Evolutionary conservation across 1,140 invertebrate genomes (phyloP), one percentile per base, ranked within the genome.

Genomic region (Trissolcus basalis): DNA sequence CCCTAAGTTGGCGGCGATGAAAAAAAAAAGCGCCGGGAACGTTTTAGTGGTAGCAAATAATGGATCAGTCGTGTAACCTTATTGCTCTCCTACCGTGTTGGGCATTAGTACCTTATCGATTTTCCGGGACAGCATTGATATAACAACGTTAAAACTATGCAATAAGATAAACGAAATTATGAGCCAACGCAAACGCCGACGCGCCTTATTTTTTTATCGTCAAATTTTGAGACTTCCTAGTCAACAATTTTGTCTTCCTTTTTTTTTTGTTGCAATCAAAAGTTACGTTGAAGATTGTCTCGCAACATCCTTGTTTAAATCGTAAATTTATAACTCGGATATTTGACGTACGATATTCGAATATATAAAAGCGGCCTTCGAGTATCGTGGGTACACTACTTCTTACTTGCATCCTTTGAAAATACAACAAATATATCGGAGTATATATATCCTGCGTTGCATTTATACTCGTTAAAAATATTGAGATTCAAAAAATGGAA

Each of bases 1-100:
- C 64, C 69, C 69, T 27, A 69, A 64, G 69, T 65, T 13, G 35
- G 13, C 32, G 53, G 44, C 51, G 69, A 60, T 72, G 58, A 64
- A 78, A 78, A 78, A 73, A 72, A 55, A 43, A 41, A 77, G 71
- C 72, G 68, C 67, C 58, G 48, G 47, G 49, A 73, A 71, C 70
- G 55, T 78, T 78, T 78, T 74, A 74, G 58, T 61, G 50, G 77
- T 68, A 71, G 77, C 77, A 78, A 78, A 78, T 78, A 78, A 78
- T 78, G 77, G 77, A 78, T 78, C 71, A 78, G 70, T 78, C 77
- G 56, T 78, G 77, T 78, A 78, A 74, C 67, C 61, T 74, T 78
- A 78, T 78, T 78, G 71, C 71, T 78, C 70, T 71, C 77, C 77
- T 70, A 68, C 70, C 45, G 71, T 67, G 77, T 71, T 73, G 69